Percentiles rank a stretch among this genome's conserved stretches.
Evolutionary conservation across 1,140 invertebrate species (phyloP).

Genomic region (Cotesia glomerata): DNA sequence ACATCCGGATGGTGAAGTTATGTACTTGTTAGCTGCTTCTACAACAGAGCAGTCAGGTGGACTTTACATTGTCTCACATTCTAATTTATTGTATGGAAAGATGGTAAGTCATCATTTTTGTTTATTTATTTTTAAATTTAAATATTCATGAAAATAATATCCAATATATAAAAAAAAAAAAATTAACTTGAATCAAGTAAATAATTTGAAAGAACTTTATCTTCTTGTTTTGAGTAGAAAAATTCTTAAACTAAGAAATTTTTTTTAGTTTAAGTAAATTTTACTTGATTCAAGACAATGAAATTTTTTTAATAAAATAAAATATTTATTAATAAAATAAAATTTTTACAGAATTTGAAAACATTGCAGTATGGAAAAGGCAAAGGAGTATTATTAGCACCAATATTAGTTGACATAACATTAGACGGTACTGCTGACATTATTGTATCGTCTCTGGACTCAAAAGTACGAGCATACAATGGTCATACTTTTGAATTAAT

Average conservation of each 20-base stretch:
- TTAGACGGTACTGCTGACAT: conserved; percentile 78
- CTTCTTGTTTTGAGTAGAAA: too few species aligned
- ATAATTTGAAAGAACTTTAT: too few species aligned
- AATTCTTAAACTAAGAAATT: too few species aligned
- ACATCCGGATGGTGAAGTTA: conserved; percentile 65
- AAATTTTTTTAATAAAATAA: too few species aligned
- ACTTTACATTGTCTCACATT: conserved; percentile 70
- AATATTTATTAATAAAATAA: not conserved
- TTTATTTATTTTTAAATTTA: conserved; percentile 2
- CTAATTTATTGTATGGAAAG: conserved; percentile 65
- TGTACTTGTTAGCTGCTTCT: conserved; percentile 76
- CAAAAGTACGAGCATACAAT: conserved; percentile 76
- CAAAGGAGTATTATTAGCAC: conserved; percentile 69
- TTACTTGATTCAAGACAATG: too few species aligned
- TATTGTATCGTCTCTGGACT: conserved; percentile 75
- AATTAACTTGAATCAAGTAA: too few species aligned
- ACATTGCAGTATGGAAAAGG: conserved; percentile 58
- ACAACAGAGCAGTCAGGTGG: conserved; percentile 76
- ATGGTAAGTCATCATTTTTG: conserved; percentile 49
- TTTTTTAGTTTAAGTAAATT: too few species aligned
- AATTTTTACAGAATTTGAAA: conserved; percentile 51
- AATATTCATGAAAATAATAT: too few species aligned
- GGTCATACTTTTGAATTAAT: conserved; percentile 71
- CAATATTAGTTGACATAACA: conserved; percentile 78
- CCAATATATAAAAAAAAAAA: too few species aligned